Base-by-base conservation (phyloP, 2,797 vertebrate genomes). In the Lutjanus campechanus region DNA sequence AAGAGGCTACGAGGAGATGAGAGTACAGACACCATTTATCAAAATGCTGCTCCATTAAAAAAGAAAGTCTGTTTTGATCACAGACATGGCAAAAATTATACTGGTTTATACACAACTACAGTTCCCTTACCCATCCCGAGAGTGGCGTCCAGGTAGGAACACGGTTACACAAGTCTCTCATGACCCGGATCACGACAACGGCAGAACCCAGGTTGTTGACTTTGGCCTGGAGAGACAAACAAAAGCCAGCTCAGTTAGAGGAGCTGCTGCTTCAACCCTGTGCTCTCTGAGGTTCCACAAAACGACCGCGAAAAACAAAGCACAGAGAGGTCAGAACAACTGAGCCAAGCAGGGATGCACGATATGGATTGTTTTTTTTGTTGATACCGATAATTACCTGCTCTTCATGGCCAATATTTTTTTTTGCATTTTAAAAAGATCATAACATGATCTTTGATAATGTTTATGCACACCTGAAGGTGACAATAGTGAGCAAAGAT, bases 101-200 rank as follows among this genome's bases (percentile, higher is more conserved):
- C 16, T 19, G 43, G 8, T 43, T 73, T 13, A 43, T 11, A 46
- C 25, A 73, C 10, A 43, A 29, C 12, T 36, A 19, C 40, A 63
- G 20, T 51, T 68, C 73, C 76, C 95, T 97, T 95, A 99, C 98
- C 98, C 98, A 99, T 96, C 97, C 98, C 83, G 96, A 89, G 19
- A 99, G 96, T 0, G 98, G 97, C 0, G 95, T 93, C 98, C 98
- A 99, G 51, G 97, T 96, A 17, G 98, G 96, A 56, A 98, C 96
- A 0, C 98, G 96, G 9, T 96, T 96, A 81, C 98, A 99, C 41
- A 99, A 92, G 80, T 99, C 98, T 78, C 98, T 96, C 92, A 99
- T 93, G 86, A 99, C 96, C 36, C 98, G 96, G 89, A 99, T 98
- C 68, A 99, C 97, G 9, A 99, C 95, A 81, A 98, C 96, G 1